These are phyloP conservation scores for Creontiades dilutus DNA, from an alignment of 2,888 invertebrate species.

Conservation along the genomic window DNA sequence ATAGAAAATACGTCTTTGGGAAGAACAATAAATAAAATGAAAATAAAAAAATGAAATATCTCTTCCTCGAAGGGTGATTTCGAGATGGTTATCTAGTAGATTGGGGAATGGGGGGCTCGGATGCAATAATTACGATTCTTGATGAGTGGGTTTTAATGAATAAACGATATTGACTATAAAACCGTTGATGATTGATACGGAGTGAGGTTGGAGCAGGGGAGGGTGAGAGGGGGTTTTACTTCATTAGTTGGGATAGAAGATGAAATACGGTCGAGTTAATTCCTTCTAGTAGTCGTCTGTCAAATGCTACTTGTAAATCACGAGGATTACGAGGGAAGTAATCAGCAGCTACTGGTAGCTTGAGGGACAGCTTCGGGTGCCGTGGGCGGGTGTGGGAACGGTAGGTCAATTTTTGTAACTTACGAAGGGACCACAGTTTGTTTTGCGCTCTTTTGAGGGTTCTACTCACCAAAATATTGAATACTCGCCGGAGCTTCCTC, in stretches of 20 bases:
- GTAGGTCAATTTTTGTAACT: no score
- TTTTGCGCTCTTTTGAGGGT: no score
- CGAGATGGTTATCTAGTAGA: conserved; percentile 30
- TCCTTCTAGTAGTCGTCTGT: neutral
- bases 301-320: neutral
- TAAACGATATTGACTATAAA: neutral
- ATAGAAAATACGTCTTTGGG: neutral
- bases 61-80: neutral
- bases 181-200: neutral
- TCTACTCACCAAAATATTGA: no score
- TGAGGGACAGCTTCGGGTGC: neutral
- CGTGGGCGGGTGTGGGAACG: neutral
- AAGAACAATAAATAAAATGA: no score
- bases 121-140: neutral
- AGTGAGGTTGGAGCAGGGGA: neutral
- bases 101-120: conserved; percentile 6
- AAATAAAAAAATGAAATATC: neutral
- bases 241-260: neutral
- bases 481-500: no score
- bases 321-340: neutral
- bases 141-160: conserved; percentile 21
- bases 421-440: no score
- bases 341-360: neutral
- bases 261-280: conserved; percentile 32
- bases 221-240: conserved; percentile 34